phyloP scores from a whole-genome alignment of 2,113 vertebrate species.

The Steatornis caripensis region DNA sequence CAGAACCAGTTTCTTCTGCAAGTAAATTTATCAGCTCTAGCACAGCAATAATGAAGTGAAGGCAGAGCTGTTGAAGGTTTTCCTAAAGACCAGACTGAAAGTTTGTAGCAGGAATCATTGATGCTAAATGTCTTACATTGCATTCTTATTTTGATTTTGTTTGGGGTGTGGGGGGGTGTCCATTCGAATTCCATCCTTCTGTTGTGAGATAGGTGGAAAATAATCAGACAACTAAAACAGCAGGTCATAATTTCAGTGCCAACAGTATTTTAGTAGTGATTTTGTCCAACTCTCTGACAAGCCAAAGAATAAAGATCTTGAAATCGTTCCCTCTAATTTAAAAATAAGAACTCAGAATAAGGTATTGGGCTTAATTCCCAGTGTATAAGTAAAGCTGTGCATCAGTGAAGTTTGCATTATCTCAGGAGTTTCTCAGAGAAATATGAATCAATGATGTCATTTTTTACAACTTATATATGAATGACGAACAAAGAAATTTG shows the following conservation, averaged over 20 bases:
- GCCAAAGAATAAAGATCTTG: background rate
- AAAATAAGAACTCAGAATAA: background rate
- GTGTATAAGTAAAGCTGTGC: background rate
- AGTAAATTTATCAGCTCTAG: background rate
- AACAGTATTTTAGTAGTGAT: background rate
- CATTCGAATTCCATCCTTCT: background rate
- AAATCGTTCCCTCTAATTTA: background rate
- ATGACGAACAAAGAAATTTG: background rate
- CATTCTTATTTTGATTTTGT: background rate
- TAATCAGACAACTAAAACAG: background rate
- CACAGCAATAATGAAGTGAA: background rate
- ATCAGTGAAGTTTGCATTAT: background rate
- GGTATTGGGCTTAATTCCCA: background rate
- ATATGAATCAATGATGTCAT: background rate
- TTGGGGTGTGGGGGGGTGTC: background rate
- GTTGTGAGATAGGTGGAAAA: background rate
- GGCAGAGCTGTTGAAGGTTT: background rate
- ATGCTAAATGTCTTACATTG: background rate
- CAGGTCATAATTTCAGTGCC: background rate
- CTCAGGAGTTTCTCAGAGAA: background rate
- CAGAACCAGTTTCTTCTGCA: background rate
- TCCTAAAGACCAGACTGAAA: background rate
- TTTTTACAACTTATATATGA: background rate
- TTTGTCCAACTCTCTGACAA: background rate
- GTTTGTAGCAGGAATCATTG: background rate